Evolutionary conservation across 2,113 vertebrate species (phyloP).

Genomic region (Columba janthina): DNA sequence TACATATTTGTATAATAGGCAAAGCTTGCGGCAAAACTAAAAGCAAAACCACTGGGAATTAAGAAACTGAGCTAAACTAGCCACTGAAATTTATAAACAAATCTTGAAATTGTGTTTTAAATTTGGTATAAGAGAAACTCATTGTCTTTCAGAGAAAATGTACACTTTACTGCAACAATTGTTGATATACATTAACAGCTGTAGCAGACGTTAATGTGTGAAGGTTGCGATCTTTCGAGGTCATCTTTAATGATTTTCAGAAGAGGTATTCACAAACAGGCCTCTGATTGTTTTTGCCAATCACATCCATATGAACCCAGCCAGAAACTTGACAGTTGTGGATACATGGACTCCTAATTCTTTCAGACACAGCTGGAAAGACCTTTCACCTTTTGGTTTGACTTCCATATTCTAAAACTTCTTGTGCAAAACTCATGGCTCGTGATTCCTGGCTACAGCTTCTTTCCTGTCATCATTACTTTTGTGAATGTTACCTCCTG

Average conservation of each 20-base stretch:
- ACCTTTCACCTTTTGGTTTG: not conserved
- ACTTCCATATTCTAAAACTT: not conserved
- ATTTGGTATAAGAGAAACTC: not conserved
- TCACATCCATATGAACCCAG: not conserved
- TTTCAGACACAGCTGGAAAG: not conserved
- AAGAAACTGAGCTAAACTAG: not conserved
- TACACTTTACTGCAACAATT: not conserved
- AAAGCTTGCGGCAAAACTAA: not conserved
- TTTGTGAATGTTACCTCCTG: not conserved
- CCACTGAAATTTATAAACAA: not conserved
- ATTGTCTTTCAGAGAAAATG: not conserved
- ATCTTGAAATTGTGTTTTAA: not conserved
- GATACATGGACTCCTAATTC: not conserved
- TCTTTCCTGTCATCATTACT: not conserved
- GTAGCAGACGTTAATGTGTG: not conserved
- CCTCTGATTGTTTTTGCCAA: not conserved
- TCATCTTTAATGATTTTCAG: not conserved
- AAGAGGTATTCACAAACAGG: not conserved
- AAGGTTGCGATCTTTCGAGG: not conserved
- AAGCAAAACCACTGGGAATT: not conserved
- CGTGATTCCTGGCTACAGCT: not conserved
- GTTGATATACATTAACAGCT: not conserved
- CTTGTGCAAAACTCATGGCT: not conserved
- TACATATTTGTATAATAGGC: fast-evolving
- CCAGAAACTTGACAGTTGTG: not conserved